phyloP scores from a whole-genome alignment of 2,797 vertebrate genomes.

The Molothrus aeneus region DNA sequence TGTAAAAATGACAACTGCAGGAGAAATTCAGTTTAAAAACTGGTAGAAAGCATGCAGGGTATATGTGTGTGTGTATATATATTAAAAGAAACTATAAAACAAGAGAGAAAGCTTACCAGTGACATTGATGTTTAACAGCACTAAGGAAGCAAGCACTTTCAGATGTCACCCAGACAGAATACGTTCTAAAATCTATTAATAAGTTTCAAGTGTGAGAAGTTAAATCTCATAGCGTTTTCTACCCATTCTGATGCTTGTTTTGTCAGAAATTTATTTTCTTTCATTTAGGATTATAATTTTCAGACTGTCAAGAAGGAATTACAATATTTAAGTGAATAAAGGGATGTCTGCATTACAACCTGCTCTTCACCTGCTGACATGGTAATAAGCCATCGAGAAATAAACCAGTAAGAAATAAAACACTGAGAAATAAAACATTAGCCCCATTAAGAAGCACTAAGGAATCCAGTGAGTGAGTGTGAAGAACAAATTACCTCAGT shows the following conservation, averaged over 20 bases:
- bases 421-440: neutral
- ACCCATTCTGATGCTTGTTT: neutral
- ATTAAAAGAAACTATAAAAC: accelerated
- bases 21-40: neutral
- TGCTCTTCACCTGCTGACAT: neutral
- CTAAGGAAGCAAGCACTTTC: neutral
- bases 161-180: neutral
- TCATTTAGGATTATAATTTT: neutral
- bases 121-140: neutral
- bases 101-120: neutral
- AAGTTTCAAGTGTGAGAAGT: neutral
- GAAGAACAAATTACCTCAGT: neutral
- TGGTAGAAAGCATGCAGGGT: neutral
- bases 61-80: accelerated
- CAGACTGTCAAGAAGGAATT: neutral
- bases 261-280: neutral
- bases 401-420: neutral
- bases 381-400: neutral
- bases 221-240: neutral
- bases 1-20: neutral
- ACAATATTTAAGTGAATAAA: neutral
- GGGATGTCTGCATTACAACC: neutral
- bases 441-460: neutral
- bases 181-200: neutral
- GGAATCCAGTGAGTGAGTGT: neutral